phyloP scores from a whole-genome alignment of 2,888 invertebrate species.

The Clunio marinus region DNA sequence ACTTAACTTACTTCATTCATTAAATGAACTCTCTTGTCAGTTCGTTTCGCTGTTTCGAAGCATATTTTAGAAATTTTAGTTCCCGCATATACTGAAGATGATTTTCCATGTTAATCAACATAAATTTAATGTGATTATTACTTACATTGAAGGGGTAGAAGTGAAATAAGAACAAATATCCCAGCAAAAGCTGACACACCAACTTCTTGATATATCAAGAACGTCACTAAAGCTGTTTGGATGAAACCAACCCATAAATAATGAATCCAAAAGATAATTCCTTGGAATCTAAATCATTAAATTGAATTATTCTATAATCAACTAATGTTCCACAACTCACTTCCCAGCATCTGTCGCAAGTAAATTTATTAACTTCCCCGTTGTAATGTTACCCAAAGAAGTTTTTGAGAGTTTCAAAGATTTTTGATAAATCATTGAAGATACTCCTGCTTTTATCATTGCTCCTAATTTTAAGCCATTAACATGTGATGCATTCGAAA shows the following conservation, averaged over 20 bases:
- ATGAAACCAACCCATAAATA: conserved; percentile 89
- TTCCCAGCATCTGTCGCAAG: background rate
- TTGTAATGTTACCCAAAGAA: conserved; percentile 70
- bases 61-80: background rate
- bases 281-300: background rate
- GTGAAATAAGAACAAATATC: background rate
- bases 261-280: conserved; percentile 53
- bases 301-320: background rate
- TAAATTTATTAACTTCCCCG: conserved; percentile 55
- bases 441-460: background rate
- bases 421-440: conserved; percentile 63
- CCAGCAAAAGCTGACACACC: conserved; percentile 43
- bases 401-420: conserved; percentile 64
- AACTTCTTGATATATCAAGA: conserved; percentile 67
- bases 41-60: background rate
- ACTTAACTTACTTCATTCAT: background rate
- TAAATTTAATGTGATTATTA: too few relatives aligned
- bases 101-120: too few relatives aligned
- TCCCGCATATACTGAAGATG: background rate
- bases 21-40: background rate
- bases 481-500: too few relatives aligned
- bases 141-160: conserved; percentile 1
- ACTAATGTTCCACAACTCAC: background rate
- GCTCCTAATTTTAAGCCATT: too few relatives aligned
- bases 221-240: conserved; percentile 73